Conservation (phyloP, 2,113 vertebrate genomes). For the Propithecus coquereli region DNA sequence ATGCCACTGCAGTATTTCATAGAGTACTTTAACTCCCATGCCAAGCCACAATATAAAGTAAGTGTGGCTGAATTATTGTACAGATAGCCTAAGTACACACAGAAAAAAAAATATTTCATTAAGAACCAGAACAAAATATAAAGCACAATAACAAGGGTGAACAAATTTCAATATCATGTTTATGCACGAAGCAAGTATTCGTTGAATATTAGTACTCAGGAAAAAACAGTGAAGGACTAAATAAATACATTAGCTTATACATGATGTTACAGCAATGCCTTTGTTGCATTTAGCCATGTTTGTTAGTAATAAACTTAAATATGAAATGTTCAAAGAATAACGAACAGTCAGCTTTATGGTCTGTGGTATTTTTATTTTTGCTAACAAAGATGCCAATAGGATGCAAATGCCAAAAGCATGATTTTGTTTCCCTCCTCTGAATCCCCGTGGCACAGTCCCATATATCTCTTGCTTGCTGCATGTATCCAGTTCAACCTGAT, state of each 20-base stretch:
- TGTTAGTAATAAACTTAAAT: not conserved
- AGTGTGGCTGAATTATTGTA: not conserved
- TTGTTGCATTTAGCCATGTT: constrained; percentile 11
- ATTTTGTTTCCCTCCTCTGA: not conserved
- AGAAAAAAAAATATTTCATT: not conserved
- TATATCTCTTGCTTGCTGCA: not conserved
- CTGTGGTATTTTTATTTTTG: not conserved
- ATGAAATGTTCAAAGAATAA: constrained; percentile 13
- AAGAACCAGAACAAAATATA: not conserved
- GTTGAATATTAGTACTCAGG: not conserved
- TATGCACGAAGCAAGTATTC: not conserved
- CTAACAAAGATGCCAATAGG: not conserved
- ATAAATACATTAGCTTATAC: not conserved
- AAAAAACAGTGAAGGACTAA: not conserved
- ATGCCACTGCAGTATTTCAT: not conserved
- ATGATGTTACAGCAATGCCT: not conserved
- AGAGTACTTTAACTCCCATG: not conserved
- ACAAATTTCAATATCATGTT: not conserved
- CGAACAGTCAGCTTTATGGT: not conserved
- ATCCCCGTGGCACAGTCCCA: too few species aligned
- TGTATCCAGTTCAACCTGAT: not conserved
- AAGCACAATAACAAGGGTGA: not conserved
- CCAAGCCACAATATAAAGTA: not conserved
- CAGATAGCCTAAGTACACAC: not conserved
- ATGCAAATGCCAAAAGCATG: not conserved